Evolutionary conservation across 2,888 invertebrate species (phyloP).

Genomic region (Lamproptera curius): DNA sequence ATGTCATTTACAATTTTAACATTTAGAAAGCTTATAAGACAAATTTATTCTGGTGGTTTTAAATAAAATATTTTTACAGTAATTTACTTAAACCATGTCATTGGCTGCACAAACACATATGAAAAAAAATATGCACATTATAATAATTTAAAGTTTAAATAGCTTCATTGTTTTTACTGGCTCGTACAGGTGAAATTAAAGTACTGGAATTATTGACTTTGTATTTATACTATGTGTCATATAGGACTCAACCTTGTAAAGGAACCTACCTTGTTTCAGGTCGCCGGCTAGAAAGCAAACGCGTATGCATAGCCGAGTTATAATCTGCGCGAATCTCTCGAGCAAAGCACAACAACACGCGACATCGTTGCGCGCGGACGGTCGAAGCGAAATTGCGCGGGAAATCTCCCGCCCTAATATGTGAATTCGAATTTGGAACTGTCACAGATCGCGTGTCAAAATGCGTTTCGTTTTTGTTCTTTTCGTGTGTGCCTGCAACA

Average conservation of each 20-base stretch:
- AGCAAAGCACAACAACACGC: conserved; percentile 38
- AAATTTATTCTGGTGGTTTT: too few species aligned
- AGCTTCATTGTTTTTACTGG: too few species aligned
- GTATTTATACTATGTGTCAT: too few species aligned
- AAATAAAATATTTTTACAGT: too few species aligned
- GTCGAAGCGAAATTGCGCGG: conserved; percentile 23
- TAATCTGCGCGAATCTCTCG: conserved; percentile 29
- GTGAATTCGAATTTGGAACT: conserved; percentile 24
- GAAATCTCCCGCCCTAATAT: conserved; percentile 21
- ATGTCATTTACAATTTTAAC: too few species aligned
- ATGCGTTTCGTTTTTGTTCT: conserved; percentile 53
- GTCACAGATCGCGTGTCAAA: conserved; percentile 31
- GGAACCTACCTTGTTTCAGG: conserved; percentile 28
- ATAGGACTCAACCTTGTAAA: conserved; percentile 21
- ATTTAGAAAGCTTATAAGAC: too few species aligned
- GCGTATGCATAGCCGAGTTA: conserved; percentile 24
- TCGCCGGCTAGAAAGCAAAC: conserved; percentile 20
- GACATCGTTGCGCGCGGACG: conserved; percentile 42
- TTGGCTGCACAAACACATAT: too few species aligned
- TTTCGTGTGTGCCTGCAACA: conserved; percentile 46
- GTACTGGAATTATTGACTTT: too few species aligned
- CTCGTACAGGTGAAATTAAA: too few species aligned
- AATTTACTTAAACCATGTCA: too few species aligned
- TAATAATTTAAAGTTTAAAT: too few species aligned
- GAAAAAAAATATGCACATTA: too few species aligned